These are phyloP conservation scores for Holcopasites calliopsidis DNA, from an alignment of 1,140 invertebrate species.

Conservation along the genomic window DNA sequence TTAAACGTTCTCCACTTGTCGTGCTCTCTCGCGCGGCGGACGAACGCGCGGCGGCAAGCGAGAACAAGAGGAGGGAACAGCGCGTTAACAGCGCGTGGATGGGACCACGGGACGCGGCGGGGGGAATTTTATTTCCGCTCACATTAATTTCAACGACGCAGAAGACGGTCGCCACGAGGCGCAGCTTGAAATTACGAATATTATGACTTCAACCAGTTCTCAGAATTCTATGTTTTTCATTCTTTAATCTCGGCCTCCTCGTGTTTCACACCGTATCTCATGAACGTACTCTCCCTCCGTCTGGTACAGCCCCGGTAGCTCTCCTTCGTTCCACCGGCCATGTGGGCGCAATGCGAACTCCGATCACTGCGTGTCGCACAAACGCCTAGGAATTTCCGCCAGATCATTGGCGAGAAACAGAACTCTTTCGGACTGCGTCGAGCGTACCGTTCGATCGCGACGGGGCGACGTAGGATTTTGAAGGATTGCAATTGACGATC, in stretches of 20 bases:
- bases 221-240: constrained; percentile 78
- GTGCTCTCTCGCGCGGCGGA: constrained; percentile 13
- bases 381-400: no score
- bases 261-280: constrained; percentile 79
- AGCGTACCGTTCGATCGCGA: no score
- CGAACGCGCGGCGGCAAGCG: background rate
- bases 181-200: constrained; percentile 72
- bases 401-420: background rate
- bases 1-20: constrained; percentile 62
- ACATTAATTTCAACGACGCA: constrained; percentile 66
- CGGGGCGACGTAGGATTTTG: no score
- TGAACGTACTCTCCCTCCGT: constrained; percentile 69
- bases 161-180: constrained; percentile 58
- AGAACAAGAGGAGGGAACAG: constrained; percentile 25
- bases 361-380: no score
- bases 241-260: constrained; percentile 78
- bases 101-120: background rate
- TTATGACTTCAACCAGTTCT: constrained; percentile 77
- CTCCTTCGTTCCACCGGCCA: constrained; percentile 13
- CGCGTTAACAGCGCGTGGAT: background rate
- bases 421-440: no score
- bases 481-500: background rate
- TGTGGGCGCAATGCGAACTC: no score
- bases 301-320: constrained; percentile 30
- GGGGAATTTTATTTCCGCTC: constrained; percentile 65